Conservation (phyloP, 2,888 invertebrate species). For the Yponomeuta cagnagella region DNA sequence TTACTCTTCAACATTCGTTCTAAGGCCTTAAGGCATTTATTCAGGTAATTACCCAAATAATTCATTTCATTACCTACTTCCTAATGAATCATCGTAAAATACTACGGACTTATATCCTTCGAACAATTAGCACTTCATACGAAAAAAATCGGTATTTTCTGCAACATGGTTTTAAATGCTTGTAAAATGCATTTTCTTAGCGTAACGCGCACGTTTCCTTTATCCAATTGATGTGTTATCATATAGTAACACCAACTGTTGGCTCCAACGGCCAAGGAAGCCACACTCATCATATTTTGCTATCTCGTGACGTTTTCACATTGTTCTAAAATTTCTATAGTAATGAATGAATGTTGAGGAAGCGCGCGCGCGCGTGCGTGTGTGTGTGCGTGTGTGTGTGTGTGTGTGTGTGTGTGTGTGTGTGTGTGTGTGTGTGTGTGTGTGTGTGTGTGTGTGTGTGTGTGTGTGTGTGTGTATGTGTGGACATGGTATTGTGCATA, state of each 20-base stretch:
- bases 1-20: too few relatives aligned
- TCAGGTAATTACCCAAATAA: conserved; percentile 22
- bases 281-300: too few relatives aligned
- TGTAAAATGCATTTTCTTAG: not conserved
- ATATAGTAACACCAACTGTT: not conserved
- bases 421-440: too few relatives aligned
- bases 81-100: not conserved
- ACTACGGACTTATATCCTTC: not conserved
- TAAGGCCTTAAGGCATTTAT: too few relatives aligned
- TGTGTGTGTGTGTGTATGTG: too few relatives aligned
- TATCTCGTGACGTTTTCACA: not conserved
- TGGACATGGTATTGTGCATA: too few relatives aligned
- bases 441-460: too few relatives aligned
- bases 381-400: too few relatives aligned
- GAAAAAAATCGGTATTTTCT: not conserved
- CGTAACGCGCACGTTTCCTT: conserved; percentile 10
- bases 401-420: too few relatives aligned
- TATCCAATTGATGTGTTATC: conserved; percentile 8
- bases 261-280: not conserved
- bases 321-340: too few relatives aligned
- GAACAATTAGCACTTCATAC: conserved; percentile 7
- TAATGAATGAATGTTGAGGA: too few relatives aligned
- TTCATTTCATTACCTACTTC: not conserved
- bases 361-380: too few relatives aligned
- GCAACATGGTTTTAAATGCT: not conserved